Evolutionary conservation across 2,797 vertebrate genomes (phyloP), one percentile per base, ranked within the genome.

Genomic region (Lutjanus campechanus): DNA sequence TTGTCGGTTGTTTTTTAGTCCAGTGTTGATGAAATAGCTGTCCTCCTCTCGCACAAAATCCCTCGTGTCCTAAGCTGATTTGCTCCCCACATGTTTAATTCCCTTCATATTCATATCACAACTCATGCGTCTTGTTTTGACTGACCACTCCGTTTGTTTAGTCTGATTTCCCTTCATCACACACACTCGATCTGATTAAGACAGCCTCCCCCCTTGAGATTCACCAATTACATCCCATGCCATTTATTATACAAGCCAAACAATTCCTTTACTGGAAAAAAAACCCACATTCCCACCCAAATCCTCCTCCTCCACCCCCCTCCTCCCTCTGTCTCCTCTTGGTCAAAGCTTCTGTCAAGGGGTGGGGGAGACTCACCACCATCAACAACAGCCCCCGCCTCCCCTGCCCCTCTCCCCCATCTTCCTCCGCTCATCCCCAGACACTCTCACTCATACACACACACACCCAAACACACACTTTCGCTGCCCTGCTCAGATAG

Each of bases 331-430:
- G 68, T 89, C 86, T 89, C 82, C 81, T 40, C 78, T 73, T 80
- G 89, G 87, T 91, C 89, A 93, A 90, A 86, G 82, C 85, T 87
- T 89, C 79, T 82, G 89, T 86, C 53, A 78, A 56, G 76, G 36
- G 19, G 41, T 17, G 55, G 41, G 41, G 85, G 82, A 74, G 25
- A 69, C 73, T 84, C 84, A 56, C 82, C 85, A 59, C 84, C 79
- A 89, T 84, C 83, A 84, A 81, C 77, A 84, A 69, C 84, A 76
- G 11, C 74, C 73, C n/a, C 54, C 29, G 51, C 49, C 56, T 3
- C 53, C 60, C 58, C 10, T 56, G 44, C 17, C 15, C 51, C n/a
- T n/a, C 55, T 5, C 19, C 54, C 54, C n/a, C 11, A 12, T 36
- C 69, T 40, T 40, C 60, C 67, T 70, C 69, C 46, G 43, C 85